Conservation (phyloP, 64 coral and sea anemone species). For the Porites lutea region DNA sequence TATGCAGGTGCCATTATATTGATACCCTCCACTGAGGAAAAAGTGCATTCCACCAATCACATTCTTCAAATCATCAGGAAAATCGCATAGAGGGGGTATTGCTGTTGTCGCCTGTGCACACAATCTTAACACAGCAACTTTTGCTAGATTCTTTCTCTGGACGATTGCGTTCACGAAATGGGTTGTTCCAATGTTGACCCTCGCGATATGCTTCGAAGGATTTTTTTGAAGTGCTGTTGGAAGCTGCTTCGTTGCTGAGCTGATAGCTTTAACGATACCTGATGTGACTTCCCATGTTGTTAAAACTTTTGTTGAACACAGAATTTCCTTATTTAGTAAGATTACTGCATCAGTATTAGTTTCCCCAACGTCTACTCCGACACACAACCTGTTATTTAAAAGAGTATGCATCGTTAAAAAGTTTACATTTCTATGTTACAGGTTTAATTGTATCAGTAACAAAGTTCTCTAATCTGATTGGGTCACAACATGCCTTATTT, state of each 20-base stretch:
- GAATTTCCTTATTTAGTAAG: conserved; percentile 38
- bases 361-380: conserved; percentile 97
- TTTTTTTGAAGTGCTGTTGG: conserved; percentile 50
- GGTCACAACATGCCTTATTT: no score
- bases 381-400: conserved; percentile 1
- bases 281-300: conserved; percentile 80
- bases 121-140: conserved; percentile 77
- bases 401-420: no score
- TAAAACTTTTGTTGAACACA: conserved; percentile 78
- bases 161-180: conserved; percentile 94
- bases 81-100: conserved; percentile 86
- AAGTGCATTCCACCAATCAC: conserved; percentile 55
- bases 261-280: conserved; percentile 71
- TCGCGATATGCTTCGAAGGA: conserved; percentile 42
- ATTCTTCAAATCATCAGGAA: conserved; percentile 75
- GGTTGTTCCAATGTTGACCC: conserved; percentile 95
- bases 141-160: conserved; percentile 72
- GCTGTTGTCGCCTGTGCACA: conserved; percentile 83
- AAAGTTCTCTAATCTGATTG: no score
- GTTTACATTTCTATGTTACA: no score
- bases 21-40: conserved; percentile 86
- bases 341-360: conserved; percentile 97
- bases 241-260: conserved; percentile 45
- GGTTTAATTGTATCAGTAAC: no score
- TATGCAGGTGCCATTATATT: conserved; percentile 71